These are phyloP conservation scores for Pachycephus smyrnensis DNA, from an alignment of 2,888 invertebrate genomes.

Conservation along the genomic window DNA sequence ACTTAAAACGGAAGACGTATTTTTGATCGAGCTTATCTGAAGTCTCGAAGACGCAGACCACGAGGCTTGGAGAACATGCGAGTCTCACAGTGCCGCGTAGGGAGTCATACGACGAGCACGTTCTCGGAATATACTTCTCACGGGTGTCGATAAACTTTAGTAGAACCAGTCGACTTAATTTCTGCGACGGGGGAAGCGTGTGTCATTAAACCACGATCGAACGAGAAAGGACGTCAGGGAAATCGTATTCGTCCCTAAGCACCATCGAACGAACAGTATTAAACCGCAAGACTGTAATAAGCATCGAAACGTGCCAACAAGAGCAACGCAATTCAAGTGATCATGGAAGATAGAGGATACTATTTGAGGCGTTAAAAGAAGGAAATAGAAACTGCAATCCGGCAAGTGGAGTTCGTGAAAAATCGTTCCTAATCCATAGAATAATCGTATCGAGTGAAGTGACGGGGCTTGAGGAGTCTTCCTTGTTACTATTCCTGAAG, in stretches of 20 bases:
- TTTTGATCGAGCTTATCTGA: conserved; percentile 17
- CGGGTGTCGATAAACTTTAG: neutral
- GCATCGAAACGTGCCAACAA: conserved; percentile 28
- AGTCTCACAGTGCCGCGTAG: neutral
- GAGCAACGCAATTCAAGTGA: neutral
- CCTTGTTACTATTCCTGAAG: neutral
- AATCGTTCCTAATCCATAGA: neutral
- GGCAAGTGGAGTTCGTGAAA: neutral
- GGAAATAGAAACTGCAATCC: neutral
- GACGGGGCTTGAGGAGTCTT: neutral
- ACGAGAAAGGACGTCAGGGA: neutral
- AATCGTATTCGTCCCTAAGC: conserved; percentile 12
- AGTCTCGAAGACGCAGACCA: conserved; percentile 16
- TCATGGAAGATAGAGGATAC: neutral
- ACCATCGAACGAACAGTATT: conserved; percentile 21
- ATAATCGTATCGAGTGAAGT: neutral
- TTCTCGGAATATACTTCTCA: neutral
- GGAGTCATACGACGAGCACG: neutral
- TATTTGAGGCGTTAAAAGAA: neutral
- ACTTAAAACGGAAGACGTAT: neutral
- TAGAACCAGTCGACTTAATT: neutral
- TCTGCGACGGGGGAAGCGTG: neutral
- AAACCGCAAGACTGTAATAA: conserved; percentile 19
- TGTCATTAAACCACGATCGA: neutral
- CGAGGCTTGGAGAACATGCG: neutral